Percentiles rank a stretch among this genome's conserved stretches.
Conservation (phyloP, 2,797 vertebrate species). For the Lepus townsendii region DNA sequence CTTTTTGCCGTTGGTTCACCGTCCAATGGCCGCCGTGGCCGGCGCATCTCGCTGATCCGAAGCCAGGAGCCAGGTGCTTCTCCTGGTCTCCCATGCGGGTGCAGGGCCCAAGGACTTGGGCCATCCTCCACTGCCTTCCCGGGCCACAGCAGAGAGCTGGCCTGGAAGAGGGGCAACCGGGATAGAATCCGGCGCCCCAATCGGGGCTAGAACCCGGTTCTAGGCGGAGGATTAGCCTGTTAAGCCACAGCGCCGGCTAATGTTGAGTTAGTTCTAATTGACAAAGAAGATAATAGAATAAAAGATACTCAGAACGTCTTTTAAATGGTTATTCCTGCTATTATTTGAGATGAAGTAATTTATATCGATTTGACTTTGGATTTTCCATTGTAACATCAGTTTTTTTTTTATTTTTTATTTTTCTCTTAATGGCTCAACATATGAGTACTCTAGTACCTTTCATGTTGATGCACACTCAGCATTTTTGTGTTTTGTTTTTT, state of each 20-base stretch:
- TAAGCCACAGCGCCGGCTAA: not conserved
- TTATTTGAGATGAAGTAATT: constrained; percentile 31
- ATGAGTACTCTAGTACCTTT: not conserved
- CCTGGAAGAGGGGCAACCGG: too few species aligned
- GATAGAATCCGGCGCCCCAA: too few species aligned
- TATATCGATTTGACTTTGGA: constrained; percentile 3
- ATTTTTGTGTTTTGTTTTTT: not conserved
- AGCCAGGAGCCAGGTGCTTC: too few species aligned
- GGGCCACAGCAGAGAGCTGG: too few species aligned
- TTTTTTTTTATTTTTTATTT: not conserved
- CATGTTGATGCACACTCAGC: not conserved
- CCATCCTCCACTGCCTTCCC: too few species aligned
- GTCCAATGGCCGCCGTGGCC: too few species aligned
- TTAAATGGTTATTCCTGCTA: not conserved
- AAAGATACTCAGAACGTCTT: not conserved
- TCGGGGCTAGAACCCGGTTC: too few species aligned
- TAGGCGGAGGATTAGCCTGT: too few species aligned
- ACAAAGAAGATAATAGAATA: not conserved
- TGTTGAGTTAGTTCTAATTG: not conserved
- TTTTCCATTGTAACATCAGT: not conserved
- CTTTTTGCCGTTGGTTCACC: too few species aligned
- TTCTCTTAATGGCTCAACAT: not conserved
- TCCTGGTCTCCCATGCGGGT: too few species aligned
- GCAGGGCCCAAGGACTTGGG: too few species aligned
- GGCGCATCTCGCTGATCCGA: too few species aligned